These are phyloP conservation scores for Ptiloglossa arizonensis DNA, from an alignment of 1,140 invertebrate species.

Conservation along the genomic window DNA sequence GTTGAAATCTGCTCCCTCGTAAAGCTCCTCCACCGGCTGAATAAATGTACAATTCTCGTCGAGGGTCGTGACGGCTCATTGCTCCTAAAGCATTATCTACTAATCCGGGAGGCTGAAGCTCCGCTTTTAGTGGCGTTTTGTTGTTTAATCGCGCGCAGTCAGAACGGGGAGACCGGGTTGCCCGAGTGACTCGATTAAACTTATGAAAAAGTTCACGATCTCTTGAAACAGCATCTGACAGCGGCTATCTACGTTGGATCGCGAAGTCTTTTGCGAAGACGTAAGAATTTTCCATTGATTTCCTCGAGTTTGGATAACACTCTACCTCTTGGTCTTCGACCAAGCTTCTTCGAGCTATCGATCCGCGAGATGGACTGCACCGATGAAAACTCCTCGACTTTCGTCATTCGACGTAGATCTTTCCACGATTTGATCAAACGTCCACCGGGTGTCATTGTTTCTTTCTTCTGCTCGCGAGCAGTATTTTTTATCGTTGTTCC, in stretches of 20 bases:
- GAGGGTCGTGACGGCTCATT: conserved; percentile 41
- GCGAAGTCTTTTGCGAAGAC: too few relatives aligned
- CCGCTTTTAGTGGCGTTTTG: conserved; percentile 41
- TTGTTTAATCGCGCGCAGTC: conserved; percentile 45
- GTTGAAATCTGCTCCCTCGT: too few relatives aligned
- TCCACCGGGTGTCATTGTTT: too few relatives aligned
- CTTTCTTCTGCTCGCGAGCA: too few relatives aligned
- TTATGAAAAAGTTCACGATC: conserved; percentile 60
- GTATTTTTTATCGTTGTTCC: too few relatives aligned
- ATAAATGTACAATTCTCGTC: background rate
- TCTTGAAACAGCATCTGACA: background rate
- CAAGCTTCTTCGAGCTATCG: too few relatives aligned
- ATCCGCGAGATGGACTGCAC: too few relatives aligned
- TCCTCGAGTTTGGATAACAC: background rate
- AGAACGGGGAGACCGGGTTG: background rate
- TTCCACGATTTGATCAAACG: too few relatives aligned
- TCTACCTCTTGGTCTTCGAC: too few relatives aligned
- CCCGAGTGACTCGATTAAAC: conserved; percentile 57
- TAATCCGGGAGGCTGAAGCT: conserved; percentile 26
- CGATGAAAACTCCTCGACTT: too few relatives aligned
- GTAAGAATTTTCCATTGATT: conserved; percentile 17
- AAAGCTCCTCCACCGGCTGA: too few relatives aligned
- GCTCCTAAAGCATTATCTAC: conserved; percentile 42
- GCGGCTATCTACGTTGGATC: background rate
- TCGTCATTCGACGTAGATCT: too few relatives aligned